Conservation (phyloP, 2,797 vertebrate species). For the Tarsius wallacei region DNA sequence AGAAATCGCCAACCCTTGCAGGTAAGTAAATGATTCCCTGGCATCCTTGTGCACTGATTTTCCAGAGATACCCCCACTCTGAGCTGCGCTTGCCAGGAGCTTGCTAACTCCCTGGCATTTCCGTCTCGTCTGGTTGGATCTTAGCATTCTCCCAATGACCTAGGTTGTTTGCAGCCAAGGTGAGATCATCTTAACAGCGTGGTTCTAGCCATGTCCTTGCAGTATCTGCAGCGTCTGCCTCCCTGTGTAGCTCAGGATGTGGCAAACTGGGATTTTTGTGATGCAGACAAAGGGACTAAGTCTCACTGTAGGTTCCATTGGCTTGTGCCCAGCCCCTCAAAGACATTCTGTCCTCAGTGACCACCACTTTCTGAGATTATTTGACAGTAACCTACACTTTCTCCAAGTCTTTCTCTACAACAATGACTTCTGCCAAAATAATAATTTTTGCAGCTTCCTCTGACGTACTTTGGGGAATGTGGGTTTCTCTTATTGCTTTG, state of each 20-base stretch:
- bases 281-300: neutral
- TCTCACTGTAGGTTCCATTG: neutral
- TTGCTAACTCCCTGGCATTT: neutral
- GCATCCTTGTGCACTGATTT: slow-evolving; percentile 51
- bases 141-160: slow-evolving; percentile 7
- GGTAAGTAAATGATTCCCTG: slow-evolving; percentile 91
- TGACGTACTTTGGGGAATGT: slow-evolving; percentile 54
- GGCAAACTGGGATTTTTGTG: neutral
- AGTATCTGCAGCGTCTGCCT: neutral
- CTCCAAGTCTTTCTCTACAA: slow-evolving; percentile 14
- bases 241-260: neutral
- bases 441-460: neutral
- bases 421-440: slow-evolving; percentile 52
- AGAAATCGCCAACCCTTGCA: slow-evolving; percentile 96
- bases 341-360: neutral
- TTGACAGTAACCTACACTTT: neutral
- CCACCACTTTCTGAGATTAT: neutral
- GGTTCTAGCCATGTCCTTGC: neutral
- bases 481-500: neutral
- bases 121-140: neutral
- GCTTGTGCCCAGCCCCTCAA: neutral
- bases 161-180: neutral
- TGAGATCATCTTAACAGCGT: neutral
- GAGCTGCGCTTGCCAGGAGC: neutral
- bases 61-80: neutral